Evolutionary conservation across 2,888 invertebrate species (phyloP).

Genomic region (Fabriciana adippe): DNA sequence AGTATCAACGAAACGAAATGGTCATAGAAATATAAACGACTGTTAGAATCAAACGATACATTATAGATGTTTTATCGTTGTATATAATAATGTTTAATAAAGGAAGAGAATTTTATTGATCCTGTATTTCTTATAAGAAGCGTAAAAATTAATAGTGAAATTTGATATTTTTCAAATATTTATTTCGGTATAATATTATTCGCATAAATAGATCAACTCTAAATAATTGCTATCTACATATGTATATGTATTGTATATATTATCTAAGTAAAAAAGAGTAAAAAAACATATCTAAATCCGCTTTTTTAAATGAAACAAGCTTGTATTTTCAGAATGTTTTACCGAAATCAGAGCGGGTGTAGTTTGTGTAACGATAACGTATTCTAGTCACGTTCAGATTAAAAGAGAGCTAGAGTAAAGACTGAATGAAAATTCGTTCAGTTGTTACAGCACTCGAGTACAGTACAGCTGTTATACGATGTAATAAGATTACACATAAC

Average conservation of each 20-base stretch:
- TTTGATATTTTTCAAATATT: not conserved
- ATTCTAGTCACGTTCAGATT: slow-evolving; percentile 18
- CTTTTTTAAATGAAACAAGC: slow-evolving; percentile 15
- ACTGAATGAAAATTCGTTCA: slow-evolving; percentile 15
- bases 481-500: slow-evolving; percentile 9
- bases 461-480: slow-evolving; percentile 12
- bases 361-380: slow-evolving; percentile 17
- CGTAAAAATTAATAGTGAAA: not conserved
- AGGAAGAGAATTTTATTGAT: not conserved
- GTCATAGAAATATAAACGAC: slow-evolving; percentile 42
- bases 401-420: slow-evolving; percentile 16
- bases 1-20: slow-evolving; percentile 55
- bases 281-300: not conserved
- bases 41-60: slow-evolving; percentile 40
- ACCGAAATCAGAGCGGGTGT: slow-evolving; percentile 6
- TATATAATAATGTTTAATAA: not conserved
- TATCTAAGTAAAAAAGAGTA: not conserved
- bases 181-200: not conserved
- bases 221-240: no score
- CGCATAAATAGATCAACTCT: no score
- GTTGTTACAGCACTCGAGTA: slow-evolving; percentile 15
- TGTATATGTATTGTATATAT: no score
- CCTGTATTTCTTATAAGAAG: not conserved
- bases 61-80: not conserved
- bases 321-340: slow-evolving; percentile 9